Percentiles rank a stretch among this genome's conserved stretches.
Evolutionary conservation across 2,888 invertebrate species (phyloP).

Genomic region (Leptopilina myrica): DNA sequence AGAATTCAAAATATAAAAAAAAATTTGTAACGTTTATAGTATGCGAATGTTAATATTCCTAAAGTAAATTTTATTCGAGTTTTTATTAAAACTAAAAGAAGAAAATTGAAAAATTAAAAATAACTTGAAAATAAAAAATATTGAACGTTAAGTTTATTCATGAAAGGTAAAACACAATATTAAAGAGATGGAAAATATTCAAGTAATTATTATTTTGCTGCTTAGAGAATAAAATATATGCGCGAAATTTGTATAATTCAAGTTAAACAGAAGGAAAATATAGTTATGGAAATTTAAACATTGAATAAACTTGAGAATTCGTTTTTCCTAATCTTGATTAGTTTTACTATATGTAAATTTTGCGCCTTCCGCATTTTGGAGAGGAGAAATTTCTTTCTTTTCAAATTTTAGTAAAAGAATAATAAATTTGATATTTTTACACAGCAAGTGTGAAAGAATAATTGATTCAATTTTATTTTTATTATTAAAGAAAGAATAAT

Average conservation of each 20-base stretch:
- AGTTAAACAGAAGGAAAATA: constrained; percentile 3
- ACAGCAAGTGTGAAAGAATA: not conserved
- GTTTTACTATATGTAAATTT: not conserved
- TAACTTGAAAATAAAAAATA: too few relatives aligned
- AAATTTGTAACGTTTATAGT: too few relatives aligned
- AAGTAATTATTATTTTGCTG: too few relatives aligned
- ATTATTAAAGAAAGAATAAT: too few relatives aligned
- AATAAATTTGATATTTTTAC: too few relatives aligned
- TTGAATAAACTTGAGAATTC: not conserved
- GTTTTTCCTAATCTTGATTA: not conserved
- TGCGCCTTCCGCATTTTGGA: not conserved
- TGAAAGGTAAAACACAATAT: too few relatives aligned
- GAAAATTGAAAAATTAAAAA: too few relatives aligned
- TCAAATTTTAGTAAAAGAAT: not conserved
- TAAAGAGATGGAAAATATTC: too few relatives aligned
- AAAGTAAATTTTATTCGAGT: too few relatives aligned
- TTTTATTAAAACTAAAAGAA: too few relatives aligned
- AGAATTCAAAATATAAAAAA: too few relatives aligned
- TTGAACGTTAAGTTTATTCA: not conserved
- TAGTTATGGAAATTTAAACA: constrained; percentile 12
- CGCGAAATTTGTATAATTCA: not conserved
- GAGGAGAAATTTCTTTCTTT: not conserved
- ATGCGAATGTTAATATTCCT: too few relatives aligned
- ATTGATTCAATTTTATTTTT: not conserved
- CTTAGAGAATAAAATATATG: not conserved